Percentiles rank a stretch among this genome's conserved stretches.
Conservation (phyloP, 1,140 invertebrate genomes). For the Acyrthosiphon pisum region DNA sequence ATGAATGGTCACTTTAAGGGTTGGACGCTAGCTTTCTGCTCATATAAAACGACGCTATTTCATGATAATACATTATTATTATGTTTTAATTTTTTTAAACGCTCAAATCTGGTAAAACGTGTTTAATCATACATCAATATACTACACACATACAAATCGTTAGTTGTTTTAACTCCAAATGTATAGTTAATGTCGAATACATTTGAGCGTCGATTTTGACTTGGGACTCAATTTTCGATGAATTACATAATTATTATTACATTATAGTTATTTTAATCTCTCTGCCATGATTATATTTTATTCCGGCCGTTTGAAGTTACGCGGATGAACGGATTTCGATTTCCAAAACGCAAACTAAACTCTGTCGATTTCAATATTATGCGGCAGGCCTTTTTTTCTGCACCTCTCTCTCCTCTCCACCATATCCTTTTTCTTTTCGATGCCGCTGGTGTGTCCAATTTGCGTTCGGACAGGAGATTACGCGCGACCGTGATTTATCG, state of each 20-base stretch:
- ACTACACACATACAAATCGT: no score
- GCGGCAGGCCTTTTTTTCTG: not conserved
- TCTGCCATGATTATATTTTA: not conserved
- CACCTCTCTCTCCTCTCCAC: not conserved
- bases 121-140: not conserved
- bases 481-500: conserved; percentile 37
- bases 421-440: not conserved
- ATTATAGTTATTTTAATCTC: no score
- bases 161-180: no score
- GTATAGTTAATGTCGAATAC: no score
- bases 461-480: conserved; percentile 29
- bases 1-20: not conserved
- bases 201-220: no score
- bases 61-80: not conserved
- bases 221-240: no score
- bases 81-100: no score
- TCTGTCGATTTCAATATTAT: not conserved
- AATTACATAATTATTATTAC: not conserved
- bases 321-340: not conserved
- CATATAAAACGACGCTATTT: not conserved
- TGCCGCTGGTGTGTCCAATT: not conserved
- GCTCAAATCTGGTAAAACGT: not conserved
- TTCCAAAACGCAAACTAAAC: not conserved
- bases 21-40: not conserved
- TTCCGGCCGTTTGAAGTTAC: not conserved